Evolutionary conservation across 2,113 vertebrate species (phyloP).

Genomic region (Dromiciops gliroides): DNA sequence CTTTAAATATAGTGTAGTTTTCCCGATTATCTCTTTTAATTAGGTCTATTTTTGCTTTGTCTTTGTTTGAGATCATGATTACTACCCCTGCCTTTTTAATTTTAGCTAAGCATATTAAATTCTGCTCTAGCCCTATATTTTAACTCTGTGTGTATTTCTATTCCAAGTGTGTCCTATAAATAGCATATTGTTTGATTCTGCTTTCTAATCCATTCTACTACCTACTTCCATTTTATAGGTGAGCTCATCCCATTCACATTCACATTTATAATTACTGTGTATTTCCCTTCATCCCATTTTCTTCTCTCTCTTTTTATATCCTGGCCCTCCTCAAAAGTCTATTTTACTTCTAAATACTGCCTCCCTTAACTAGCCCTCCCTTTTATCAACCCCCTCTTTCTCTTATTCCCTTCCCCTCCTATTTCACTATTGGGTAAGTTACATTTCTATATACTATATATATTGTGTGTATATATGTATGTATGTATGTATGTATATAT

Average conservation of each 20-base stretch:
- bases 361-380: neutral
- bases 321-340: neutral
- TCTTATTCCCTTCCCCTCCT: neutral
- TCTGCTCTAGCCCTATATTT: neutral
- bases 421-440: neutral
- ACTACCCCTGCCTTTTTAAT: neutral
- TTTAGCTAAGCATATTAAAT: neutral
- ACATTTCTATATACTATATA: neutral
- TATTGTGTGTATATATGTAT: too few relatives aligned
- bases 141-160: neutral
- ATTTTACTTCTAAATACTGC: neutral
- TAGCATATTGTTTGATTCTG: neutral
- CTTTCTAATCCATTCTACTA: neutral
- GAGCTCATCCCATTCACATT: neutral
- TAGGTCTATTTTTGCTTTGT: neutral
- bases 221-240: neutral
- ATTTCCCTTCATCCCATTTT: neutral
- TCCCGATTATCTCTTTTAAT: neutral
- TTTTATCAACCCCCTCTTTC: neutral
- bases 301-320: neutral
- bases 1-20: neutral
- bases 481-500: neutral
- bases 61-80: neutral
- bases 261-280: neutral
- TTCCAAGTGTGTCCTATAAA: neutral